Base-by-base conservation (phyloP, 2,888 invertebrate species). In the Ennomos fuscantarius region DNA sequence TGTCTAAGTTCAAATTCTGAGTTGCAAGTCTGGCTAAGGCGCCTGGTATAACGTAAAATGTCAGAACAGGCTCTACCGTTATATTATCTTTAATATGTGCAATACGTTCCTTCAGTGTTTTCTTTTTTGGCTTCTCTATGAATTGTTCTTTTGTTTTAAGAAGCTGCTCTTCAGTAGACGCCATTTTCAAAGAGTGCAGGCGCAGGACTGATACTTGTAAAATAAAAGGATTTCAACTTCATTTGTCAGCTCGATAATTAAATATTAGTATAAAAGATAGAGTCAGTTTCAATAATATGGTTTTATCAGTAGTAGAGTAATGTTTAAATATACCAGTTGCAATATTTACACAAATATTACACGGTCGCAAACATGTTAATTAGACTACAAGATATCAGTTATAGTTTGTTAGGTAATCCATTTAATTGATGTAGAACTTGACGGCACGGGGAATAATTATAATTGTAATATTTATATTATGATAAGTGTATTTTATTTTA, bases 1-100 rank as follows among this genome's bases (percentile, higher is more conserved):
- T 97, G 75, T 97, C 97, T 68, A 97, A 88, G 82, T 96, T 96
- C 13, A 97, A 83, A 82, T 97, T 97, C 84, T 97, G 97, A 5
- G 96, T 96, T 2, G 96, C 96, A 53, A 97, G 80, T 60, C 95
- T 94, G 0, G 96, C 94, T n/a, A 94, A 72, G 0, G 93, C 92
- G 63, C 93, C 93, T 1, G 95, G 94, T 63, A 95, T 86, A 0
- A 95, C 93, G 70, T 94, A 95, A 54, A 93, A 94, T 1, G 94
- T 93, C 45, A 95, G 74, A 59, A 95, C 93, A 1, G 95, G 95
- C 74, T 95, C 95, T 5, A 95, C 93, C 0, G 95, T 95, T 46
- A 95, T 93, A 66, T 94, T 94, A 9, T 90, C 88, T 63, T 88
- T 88, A 34, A 94, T 74, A 61, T 87, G 79, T 9, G 76, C 76